Percentiles rank a stretch among this genome's conserved stretches.
Evolutionary conservation across 2,113 vertebrate species (phyloP).

Genomic region (Eudyptes chrysolophus): DNA sequence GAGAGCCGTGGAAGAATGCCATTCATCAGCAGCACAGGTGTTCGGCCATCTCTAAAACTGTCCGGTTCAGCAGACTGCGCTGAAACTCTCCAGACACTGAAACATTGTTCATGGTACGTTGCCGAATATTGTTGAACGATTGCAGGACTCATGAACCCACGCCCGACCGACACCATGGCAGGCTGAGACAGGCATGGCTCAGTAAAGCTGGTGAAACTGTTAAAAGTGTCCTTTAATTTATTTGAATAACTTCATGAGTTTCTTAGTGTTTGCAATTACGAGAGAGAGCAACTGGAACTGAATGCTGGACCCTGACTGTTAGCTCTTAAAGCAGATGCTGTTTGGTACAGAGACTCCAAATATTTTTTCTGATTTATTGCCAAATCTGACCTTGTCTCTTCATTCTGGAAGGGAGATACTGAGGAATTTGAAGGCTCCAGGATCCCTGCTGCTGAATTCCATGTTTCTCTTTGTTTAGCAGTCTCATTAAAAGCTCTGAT

Average conservation of each 20-base stretch:
- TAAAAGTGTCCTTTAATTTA: not conserved
- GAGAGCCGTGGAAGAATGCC: constrained; percentile 12
- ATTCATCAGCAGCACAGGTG: constrained; percentile 40
- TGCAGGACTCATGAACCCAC: not conserved
- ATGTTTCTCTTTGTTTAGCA: not conserved
- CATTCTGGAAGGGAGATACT: constrained; percentile 33
- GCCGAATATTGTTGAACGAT: not conserved
- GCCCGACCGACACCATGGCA: not conserved
- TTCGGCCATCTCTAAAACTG: not conserved
- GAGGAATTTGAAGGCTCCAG: not conserved
- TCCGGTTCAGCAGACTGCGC: rapidly evolving
- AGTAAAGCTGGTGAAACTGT: not conserved
- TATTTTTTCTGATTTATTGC: constrained; percentile 55
- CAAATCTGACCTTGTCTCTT: constrained; percentile 42
- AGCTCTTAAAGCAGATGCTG: constrained; percentile 29
- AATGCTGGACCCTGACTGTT: not conserved
- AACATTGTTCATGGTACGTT: not conserved
- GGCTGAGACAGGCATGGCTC: not conserved
- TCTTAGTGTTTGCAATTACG: not conserved
- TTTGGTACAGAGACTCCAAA: constrained; percentile 28
- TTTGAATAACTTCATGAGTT: constrained; percentile 1
- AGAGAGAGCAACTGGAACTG: not conserved
- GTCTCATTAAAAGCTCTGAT: not conserved
- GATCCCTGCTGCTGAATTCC: constrained; percentile 17
- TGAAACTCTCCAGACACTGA: not conserved